These are phyloP conservation scores for Thymelicus acteon DNA, from an alignment of 2,888 invertebrate genomes.

Conservation along the genomic window DNA sequence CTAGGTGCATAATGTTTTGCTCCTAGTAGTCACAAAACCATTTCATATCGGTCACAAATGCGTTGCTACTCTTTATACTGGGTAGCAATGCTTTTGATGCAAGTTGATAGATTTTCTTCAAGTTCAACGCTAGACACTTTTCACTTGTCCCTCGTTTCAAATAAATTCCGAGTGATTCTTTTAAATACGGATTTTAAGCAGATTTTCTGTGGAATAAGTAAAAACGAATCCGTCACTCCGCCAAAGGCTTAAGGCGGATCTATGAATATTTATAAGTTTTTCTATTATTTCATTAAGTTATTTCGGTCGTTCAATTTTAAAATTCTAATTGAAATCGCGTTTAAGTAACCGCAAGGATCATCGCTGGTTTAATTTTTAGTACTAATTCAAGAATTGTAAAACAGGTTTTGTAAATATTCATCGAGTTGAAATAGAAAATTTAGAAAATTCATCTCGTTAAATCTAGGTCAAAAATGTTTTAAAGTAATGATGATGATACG, in stretches of 20 bases:
- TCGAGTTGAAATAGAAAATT: neutral
- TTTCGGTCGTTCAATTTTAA: slow-evolving; percentile 41
- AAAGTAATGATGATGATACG: no score
- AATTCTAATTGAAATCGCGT: slow-evolving; percentile 33
- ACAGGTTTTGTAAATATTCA: slow-evolving; percentile 7
- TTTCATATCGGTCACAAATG: no score
- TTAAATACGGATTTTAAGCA: slow-evolving; percentile 84
- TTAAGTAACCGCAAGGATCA: slow-evolving; percentile 26
- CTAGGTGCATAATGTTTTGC: no score
- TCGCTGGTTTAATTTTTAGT: slow-evolving; percentile 9
- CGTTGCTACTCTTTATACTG: no score
- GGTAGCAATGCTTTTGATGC: no score
- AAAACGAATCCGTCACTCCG: slow-evolving; percentile 83
- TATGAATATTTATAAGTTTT: slow-evolving; percentile 84
- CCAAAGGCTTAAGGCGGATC: slow-evolving; percentile 77
- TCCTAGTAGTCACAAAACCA: no score
- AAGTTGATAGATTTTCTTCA: no score
- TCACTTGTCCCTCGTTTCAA: slow-evolving; percentile 56
- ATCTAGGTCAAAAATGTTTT: no score
- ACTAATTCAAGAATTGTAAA: slow-evolving; percentile 14
- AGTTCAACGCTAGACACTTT: slow-evolving; percentile 40
- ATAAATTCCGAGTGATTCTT: slow-evolving; percentile 85
- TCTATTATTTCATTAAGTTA: slow-evolving; percentile 80
- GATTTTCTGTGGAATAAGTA: slow-evolving; percentile 84
- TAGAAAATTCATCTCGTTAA: neutral